Conservation (phyloP, 1,140 invertebrate genomes). For the Nylanderia fulva region DNA sequence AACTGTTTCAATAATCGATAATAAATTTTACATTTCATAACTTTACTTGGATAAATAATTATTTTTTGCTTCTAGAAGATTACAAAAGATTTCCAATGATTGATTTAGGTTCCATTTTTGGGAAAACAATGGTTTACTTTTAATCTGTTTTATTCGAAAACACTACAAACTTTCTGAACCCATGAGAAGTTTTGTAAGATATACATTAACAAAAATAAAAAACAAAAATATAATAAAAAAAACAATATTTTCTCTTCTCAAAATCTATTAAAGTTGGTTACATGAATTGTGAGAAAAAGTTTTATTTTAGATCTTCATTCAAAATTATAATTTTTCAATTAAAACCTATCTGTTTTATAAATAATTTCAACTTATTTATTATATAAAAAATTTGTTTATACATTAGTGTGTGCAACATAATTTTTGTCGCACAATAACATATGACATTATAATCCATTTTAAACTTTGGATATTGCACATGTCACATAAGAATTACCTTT, state of each 20-base stretch:
- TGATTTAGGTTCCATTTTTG: too few species aligned
- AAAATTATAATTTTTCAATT: background rate
- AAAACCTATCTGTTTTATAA: slow-evolving; percentile 8
- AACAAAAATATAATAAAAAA: background rate
- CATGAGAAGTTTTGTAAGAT: too few species aligned
- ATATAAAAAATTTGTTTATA: slow-evolving; percentile 47
- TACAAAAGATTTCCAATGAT: too few species aligned
- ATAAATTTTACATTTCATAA: too few species aligned
- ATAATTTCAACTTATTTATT: slow-evolving; percentile 36
- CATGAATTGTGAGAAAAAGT: background rate
- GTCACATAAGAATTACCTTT: slow-evolving; percentile 62
- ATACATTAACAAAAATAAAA: too few species aligned
- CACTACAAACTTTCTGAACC: too few species aligned
- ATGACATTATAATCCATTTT: background rate
- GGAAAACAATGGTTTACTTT: too few species aligned
- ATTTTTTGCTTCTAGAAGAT: too few species aligned
- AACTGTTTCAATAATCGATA: too few species aligned
- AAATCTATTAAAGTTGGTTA: background rate
- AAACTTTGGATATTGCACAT: slow-evolving; percentile 17
- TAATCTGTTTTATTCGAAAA: too few species aligned
- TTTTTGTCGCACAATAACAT: background rate
- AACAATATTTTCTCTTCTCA: background rate
- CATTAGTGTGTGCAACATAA: background rate
- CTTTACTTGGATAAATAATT: too few species aligned
- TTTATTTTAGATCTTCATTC: background rate